These are phyloP conservation scores for Hippolais icterina DNA, from an alignment of 2,113 vertebrate species.

Conservation along the genomic window DNA sequence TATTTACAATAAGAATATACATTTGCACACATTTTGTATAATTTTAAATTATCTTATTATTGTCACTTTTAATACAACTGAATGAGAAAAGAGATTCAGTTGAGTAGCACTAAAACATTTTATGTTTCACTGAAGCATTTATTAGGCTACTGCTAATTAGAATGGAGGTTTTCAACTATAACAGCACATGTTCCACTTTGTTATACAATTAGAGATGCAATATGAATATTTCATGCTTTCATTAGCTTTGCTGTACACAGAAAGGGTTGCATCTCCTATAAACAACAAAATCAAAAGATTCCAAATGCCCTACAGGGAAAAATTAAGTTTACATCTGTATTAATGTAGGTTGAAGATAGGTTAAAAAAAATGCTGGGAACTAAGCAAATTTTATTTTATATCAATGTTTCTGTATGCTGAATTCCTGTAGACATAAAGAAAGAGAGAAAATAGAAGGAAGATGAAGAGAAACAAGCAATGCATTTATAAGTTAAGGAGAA, in stretches of 20 bases:
- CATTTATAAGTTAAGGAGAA: not conserved
- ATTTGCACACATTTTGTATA: not conserved
- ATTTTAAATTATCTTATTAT: not conserved
- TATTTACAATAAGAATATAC: not conserved
- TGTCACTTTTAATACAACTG: not conserved
- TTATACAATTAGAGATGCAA: conserved; percentile 17
- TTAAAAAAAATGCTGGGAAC: not conserved
- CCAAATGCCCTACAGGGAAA: not conserved
- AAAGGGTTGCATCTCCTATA: not conserved
- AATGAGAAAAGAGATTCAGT: not conserved
- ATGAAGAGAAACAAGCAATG: not conserved
- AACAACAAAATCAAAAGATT: not conserved
- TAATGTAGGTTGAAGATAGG: not conserved
- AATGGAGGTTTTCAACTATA: not conserved
- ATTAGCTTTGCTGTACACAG: not conserved
- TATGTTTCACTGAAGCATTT: conserved; percentile 3
- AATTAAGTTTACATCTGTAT: not conserved
- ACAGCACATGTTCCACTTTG: conserved; percentile 17
- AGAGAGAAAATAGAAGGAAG: not conserved
- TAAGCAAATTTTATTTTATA: not conserved
- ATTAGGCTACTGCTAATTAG: conserved; percentile 28
- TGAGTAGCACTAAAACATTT: not conserved
- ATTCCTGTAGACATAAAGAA: not conserved
- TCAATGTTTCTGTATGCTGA: not conserved
- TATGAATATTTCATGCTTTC: conserved; percentile 58